A percentile compares a stretch with the other conserved stretches of the same genome.
Evolutionary conservation across 53 echinoderm and acorn worm species (phyloP).

Genomic region (Arbacia lixula): DNA sequence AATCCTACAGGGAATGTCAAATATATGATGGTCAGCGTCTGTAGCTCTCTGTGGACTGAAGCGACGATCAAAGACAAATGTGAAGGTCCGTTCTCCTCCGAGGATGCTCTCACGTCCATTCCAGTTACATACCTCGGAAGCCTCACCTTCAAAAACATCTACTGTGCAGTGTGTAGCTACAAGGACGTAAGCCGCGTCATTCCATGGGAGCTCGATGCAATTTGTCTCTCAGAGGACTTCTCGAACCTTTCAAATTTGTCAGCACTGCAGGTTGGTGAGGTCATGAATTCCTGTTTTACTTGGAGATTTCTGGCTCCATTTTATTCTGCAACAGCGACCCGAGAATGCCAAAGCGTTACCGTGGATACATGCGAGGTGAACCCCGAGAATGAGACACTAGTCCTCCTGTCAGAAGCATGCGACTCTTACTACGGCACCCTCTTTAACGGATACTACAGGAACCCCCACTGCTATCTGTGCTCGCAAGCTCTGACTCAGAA

Average conservation of each 20-base stretch:
- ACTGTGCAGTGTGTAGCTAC: conserved; percentile 20
- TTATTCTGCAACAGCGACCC: background rate
- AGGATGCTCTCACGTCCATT: background rate
- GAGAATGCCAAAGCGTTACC: background rate
- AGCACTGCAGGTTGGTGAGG: background rate
- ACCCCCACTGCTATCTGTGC: conserved; percentile 10
- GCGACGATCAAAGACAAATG: background rate
- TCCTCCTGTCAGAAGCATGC: background rate
- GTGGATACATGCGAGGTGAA: conserved; percentile 4
- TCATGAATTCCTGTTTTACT: background rate
- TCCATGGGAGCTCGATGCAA: conserved; percentile 16
- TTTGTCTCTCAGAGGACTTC: background rate
- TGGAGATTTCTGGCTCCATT: background rate
- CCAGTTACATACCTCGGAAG: background rate
- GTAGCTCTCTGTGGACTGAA: background rate
- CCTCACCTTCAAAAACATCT: conserved; percentile 20
- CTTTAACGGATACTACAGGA: background rate
- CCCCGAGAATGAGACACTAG: conserved; percentile 1
- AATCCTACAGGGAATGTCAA: background rate
- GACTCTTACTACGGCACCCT: background rate
- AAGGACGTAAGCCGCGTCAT: background rate
- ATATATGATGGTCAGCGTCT: conserved; percentile 12
- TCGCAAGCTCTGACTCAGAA: background rate
- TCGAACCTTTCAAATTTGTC: background rate
- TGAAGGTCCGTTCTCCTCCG: background rate